Conservation (phyloP, 1,140 invertebrate species). For the Plectrocnemia conspersa region DNA sequence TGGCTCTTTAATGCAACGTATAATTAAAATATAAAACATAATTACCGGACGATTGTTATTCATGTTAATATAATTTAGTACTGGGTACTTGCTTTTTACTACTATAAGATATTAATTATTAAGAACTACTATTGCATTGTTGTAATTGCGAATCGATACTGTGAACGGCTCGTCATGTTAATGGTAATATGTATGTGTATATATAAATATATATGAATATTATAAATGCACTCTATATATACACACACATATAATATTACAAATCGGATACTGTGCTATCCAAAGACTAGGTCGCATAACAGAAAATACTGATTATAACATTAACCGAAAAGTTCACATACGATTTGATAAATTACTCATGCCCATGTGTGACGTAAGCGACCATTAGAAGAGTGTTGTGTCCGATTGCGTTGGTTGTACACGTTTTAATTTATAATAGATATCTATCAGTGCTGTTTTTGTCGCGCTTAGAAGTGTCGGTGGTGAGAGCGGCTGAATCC, state of each 20-base stretch:
- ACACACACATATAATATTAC: slow-evolving; percentile 10
- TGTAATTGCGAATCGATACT: slow-evolving; percentile 3
- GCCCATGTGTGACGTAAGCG: not conserved
- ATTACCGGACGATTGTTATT: not conserved
- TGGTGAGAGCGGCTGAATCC: slow-evolving; percentile 66
- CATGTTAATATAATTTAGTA: slow-evolving; percentile 14
- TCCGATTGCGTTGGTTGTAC: slow-evolving; percentile 1
- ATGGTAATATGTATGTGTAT: slow-evolving; percentile 1
- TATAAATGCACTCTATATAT: slow-evolving; percentile 5
- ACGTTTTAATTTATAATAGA: slow-evolving; percentile 3
- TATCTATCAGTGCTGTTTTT: not conserved
- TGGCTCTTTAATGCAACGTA: not conserved
- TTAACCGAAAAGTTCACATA: slow-evolving; percentile 12
- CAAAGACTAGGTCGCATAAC: slow-evolving; percentile 9
- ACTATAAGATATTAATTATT: slow-evolving; percentile 17
- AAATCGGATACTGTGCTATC: slow-evolving; percentile 7
- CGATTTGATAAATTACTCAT: no score
- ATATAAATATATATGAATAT: no score
- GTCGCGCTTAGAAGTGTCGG: slow-evolving; percentile 67
- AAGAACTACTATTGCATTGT: slow-evolving; percentile 30
- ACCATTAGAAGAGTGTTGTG: not conserved
- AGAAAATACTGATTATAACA: slow-evolving; percentile 4
- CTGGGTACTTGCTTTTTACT: slow-evolving; percentile 10
- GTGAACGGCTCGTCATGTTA: not conserved
- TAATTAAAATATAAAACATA: not conserved